These are phyloP conservation scores for Centrocercus urophasianus DNA, from an alignment of 2,113 vertebrate genomes.

Conservation along the genomic window DNA sequence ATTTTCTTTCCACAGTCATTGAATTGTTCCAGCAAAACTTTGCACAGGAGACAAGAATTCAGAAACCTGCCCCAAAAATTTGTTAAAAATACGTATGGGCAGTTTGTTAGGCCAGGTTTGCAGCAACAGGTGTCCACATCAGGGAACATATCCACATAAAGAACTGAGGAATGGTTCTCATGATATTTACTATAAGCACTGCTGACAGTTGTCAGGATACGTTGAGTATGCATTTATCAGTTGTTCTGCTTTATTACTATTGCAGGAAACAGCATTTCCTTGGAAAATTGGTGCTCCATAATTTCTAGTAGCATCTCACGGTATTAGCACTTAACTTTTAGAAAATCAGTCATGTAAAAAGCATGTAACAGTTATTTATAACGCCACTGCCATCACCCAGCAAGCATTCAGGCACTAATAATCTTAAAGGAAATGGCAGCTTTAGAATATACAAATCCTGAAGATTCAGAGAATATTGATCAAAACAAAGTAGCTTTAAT, in stretches of 20 bases:
- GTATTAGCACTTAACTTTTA: background rate
- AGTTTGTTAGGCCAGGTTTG: background rate
- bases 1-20: background rate
- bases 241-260: background rate
- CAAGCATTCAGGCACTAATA: background rate
- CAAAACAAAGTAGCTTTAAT: background rate
- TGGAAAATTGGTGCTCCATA: background rate
- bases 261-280: background rate
- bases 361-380: background rate
- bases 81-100: background rate
- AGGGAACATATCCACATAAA: background rate
- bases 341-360: background rate
- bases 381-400: background rate
- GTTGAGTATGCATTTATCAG: background rate
- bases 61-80: background rate
- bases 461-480: background rate
- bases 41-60: background rate
- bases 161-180: background rate
- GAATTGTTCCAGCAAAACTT: background rate
- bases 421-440: background rate
- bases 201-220: accelerated
- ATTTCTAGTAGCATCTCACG: background rate
- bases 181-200: background rate
- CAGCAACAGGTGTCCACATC: background rate
- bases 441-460: background rate